Evolutionary conservation across 2,888 invertebrate genomes (phyloP).

Genomic region (Megalurothrips usitatus): DNA sequence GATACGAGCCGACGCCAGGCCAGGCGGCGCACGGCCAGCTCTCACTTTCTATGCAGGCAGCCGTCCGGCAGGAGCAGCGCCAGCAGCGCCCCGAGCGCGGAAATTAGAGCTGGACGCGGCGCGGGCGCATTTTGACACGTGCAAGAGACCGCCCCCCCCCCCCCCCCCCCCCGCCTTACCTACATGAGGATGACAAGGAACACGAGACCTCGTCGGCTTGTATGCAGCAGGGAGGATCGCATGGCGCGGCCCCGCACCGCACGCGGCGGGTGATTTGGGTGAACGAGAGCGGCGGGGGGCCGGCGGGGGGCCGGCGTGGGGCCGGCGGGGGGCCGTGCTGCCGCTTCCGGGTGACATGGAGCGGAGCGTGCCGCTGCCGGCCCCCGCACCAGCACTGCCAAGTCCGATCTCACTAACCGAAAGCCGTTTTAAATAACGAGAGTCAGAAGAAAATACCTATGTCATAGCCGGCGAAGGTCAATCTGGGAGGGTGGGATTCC

Average conservation of each 20-base stretch:
- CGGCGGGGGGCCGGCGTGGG: not conserved
- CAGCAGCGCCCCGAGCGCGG: not conserved
- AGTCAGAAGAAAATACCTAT: no score
- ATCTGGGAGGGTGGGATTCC: no score
- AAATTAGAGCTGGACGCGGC: not conserved
- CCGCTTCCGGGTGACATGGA: no score
- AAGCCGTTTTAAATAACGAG: no score
- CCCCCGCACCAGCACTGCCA: no score
- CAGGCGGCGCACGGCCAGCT: not conserved
- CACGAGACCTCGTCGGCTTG: no score
- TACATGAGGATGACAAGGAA: not conserved
- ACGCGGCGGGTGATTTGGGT: not conserved
- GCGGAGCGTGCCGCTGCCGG: no score
- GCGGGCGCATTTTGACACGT: not conserved
- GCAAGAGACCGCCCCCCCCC: not conserved
- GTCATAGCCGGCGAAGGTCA: no score
- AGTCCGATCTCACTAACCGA: no score
- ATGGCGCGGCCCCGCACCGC: not conserved
- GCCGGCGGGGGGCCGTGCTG: not conserved
- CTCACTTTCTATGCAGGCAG: not conserved
- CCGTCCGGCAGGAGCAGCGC: no score
- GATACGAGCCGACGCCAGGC: not conserved
- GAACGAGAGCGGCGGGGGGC: not conserved
- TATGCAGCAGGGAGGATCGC: no score
- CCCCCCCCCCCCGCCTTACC: not conserved